Evolutionary conservation across 2,113 vertebrate genomes (phyloP), one percentile per base, ranked within the genome.

Genomic region (Channa maculata): DNA sequence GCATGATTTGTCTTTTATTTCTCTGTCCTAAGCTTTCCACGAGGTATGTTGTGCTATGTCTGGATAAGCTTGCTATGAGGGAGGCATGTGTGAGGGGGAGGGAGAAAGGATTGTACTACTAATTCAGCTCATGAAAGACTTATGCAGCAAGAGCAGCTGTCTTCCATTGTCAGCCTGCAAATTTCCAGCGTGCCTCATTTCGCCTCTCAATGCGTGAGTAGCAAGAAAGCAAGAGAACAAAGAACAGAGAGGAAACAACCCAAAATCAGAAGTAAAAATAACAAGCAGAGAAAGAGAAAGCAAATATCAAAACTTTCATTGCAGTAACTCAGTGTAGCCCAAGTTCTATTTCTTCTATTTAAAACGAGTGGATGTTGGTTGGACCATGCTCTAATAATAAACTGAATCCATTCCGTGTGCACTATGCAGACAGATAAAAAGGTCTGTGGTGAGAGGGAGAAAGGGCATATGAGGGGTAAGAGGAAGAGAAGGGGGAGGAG

Each of bases 121-220:
- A 93, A 94, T 94, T 94, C 94, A 91, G 89, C 92, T 93, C 91
- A 92, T 94, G 93, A 93, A 93, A 94, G 93, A 91, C 89, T 92
- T 82, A 85, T 85, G 91, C 80, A 89, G 92, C 79, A 67, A 85
- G 91, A 93, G 90, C 94, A 94, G 94, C 94, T 95, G 94, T 93
- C 94, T 93, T 84, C 92, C 87, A 94, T 94, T 95, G 94, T 95
- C 87, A 88, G 93, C 81, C 88, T 88, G 90, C 87, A 88, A 71
- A 92, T 94, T 94, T 94, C 88, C 91, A 94, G 81, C 82, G 89
- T 88, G 92, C 91, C 91, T 93, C 92, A 86, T 93, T 94, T 93
- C 80, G 88, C 85, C 89, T 85, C 91, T 93, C 88, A 79, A 91
- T 90, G 90, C 72, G 80, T 84, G 86, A 93, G 89, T 86, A 91